Evolutionary conservation across 2,888 invertebrate species (phyloP).

Genomic region (Polymixis lichenea): DNA sequence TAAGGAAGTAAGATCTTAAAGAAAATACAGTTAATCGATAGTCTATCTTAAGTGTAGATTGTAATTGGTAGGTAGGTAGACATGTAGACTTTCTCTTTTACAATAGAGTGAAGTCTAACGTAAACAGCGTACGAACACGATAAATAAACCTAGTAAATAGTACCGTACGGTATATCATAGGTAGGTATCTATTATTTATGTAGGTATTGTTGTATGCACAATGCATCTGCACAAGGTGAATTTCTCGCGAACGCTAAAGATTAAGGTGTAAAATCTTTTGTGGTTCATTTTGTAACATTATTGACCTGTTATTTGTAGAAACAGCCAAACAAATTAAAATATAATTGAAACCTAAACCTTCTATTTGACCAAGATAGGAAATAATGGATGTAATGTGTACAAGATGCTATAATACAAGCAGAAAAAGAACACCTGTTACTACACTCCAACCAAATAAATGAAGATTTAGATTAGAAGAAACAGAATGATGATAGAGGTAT

Average conservation of each 20-base stretch:
- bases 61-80: slow-evolving; percentile 29
- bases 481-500: no score
- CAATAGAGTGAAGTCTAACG: slow-evolving; percentile 33
- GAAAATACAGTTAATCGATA: slow-evolving; percentile 52
- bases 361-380: neutral
- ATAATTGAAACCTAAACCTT: no score
- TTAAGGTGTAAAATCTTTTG: neutral
- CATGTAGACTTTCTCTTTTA: slow-evolving; percentile 57
- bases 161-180: slow-evolving; percentile 15
- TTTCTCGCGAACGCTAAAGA: slow-evolving; percentile 12
- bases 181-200: slow-evolving; percentile 19
- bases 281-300: neutral
- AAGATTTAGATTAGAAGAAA: no score
- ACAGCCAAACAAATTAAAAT: neutral
- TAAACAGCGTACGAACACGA: slow-evolving; percentile 37
- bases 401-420: neutral
- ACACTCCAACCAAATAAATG: neutral
- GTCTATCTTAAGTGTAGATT: slow-evolving; percentile 43
- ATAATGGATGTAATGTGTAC: neutral
- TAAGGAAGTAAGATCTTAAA: slow-evolving; percentile 43
- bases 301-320: neutral
- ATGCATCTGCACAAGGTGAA: neutral
- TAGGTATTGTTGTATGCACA: slow-evolving; percentile 22
- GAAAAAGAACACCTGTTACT: neutral
- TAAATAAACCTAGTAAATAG: slow-evolving; percentile 39